Base-by-base conservation (phyloP, 2,113 vertebrate genomes). In the Oreotrochilus melanogaster region DNA sequence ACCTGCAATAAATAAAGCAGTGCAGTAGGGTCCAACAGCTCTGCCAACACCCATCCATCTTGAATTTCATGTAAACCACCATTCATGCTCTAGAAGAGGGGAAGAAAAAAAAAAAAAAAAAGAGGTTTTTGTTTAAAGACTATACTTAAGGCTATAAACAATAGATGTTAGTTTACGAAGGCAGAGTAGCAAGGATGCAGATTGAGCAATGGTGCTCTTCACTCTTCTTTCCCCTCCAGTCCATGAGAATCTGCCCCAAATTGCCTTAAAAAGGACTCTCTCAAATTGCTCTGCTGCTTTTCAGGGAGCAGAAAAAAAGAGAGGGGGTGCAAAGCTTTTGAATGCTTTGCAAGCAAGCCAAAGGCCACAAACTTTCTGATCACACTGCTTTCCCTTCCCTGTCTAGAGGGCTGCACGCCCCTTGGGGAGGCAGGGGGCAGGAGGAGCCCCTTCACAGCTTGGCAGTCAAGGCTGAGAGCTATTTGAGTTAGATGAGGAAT, bases 401-500 rank as follows among this genome's bases (percentile, higher is more conserved):
- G 2, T 85, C 65, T 42, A 0, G 16, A 43, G 60, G 7, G 5
- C 27, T 1, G 0, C 14, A 18, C 0, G 2, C 62, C 2, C 4
- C 50, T 24, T 24, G 10, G 11, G 2, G 80, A 56, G 25, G 18
- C 2, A 1, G 1, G 0, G 42, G 47, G 14, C 2, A 1, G 0
- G 14, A 30, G 53, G 24, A 89, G 51, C 58, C 60, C 74, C 76
- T 85, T 61, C 78, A 33, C 66, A 16, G 76, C 33, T 70, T 33
- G 1, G 78, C 78, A 45, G 53, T 18, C 75, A 15, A 5, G 67
- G 83, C 96, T 94, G 87, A 58, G 53, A 97, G 86, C 82, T 96
- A 23, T 96, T 96, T 95, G 92, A 64, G 78, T 93, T 94, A 91
- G 91, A 91, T 28, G 94, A 97, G 90, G 96, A 95, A 94, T 97